Evolutionary conservation across 1,140 invertebrate genomes (phyloP).

Genomic region (Cydia fagiglandana): DNA sequence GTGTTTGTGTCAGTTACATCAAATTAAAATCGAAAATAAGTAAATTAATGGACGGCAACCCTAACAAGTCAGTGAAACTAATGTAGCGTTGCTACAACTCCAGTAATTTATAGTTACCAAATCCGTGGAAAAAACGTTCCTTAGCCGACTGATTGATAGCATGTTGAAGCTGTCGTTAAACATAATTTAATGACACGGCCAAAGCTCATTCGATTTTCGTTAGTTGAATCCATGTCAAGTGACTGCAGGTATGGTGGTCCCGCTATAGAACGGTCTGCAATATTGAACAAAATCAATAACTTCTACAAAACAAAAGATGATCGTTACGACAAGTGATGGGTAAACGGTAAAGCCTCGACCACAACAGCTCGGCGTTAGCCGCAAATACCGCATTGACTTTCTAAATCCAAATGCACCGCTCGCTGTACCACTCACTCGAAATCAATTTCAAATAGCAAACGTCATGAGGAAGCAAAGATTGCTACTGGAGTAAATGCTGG

Average conservation of each 20-base stretch:
- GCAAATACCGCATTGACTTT: constrained; percentile 57
- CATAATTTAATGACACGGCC: constrained; percentile 17
- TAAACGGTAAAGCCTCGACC: constrained; percentile 63
- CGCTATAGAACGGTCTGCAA: constrained; percentile 19
- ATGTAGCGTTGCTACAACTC: constrained; percentile 50
- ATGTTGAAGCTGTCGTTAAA: constrained; percentile 33
- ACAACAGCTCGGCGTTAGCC: constrained; percentile 51
- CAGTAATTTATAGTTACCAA: constrained; percentile 49
- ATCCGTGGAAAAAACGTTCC: constrained; percentile 47
- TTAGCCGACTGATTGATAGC: constrained; percentile 42
- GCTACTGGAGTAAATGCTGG: neutral
- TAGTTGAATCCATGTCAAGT: constrained; percentile 11
- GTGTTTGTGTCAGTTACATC: neutral
- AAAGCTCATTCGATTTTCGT: constrained; percentile 18
- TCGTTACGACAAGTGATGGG: constrained; percentile 38
- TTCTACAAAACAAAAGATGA: constrained; percentile 41
- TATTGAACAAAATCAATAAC: constrained; percentile 26
- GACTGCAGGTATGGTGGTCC: neutral
- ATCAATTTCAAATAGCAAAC: constrained; percentile 17
- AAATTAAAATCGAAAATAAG: neutral
- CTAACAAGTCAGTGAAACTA: constrained; percentile 39
- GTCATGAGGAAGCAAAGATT: neutral
- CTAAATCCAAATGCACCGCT: constrained; percentile 39
- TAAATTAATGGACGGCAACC: constrained; percentile 11
- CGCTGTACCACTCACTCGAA: constrained; percentile 17